Base-by-base conservation (phyloP, 2,888 invertebrate genomes). In the Phymatocera aterrima region DNA sequence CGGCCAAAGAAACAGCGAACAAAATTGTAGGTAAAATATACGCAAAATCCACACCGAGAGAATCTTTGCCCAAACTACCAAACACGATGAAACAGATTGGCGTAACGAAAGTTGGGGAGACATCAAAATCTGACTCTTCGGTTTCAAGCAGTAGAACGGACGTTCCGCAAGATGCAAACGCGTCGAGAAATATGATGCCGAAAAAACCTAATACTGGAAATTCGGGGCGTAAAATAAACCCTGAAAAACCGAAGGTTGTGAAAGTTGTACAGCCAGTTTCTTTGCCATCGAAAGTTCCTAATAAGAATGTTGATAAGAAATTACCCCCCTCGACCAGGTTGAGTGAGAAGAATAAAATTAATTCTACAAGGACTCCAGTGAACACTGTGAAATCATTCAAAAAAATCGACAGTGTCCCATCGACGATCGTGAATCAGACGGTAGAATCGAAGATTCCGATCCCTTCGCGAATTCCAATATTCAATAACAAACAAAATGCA, bases 381-480 rank as follows among this genome's bases (percentile, higher is more conserved):
- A 48, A 70, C n/a, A 12, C 72, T 28, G 48, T 31, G 8, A 31
- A 51, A 34, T 18, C 48, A 28, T 48, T 21, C 31, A 3, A 51
- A 8, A 72, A 57, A n/a, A 40, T 40, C 40, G 8, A 24, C 3
- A 6, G 57, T 3, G 37, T 37, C 37, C 12, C 74, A 0, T 18
- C 72, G 37, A 34, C 6, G 12, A 34, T 54, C n/a, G n/a, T n/a
- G 1, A 72, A 12, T 3, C 18, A n/a, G n/a, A 40, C 61, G 15
- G 15, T 40, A 46, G 70, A 77, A 79, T 64, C 61, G 2, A 82
- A 80, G 81, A 80, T 12, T 77, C 37, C 46, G 65, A 31, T 60
- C n/a, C 84, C 85, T 18, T 87, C 87, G 6, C 86, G 83, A 75
- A 88, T 88, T 81, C 87, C 88, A 24, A 79, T 88, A 18, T 83